phyloP scores from a whole-genome alignment of 1,140 invertebrate species.

The Cardiocondyla obscurior region DNA sequence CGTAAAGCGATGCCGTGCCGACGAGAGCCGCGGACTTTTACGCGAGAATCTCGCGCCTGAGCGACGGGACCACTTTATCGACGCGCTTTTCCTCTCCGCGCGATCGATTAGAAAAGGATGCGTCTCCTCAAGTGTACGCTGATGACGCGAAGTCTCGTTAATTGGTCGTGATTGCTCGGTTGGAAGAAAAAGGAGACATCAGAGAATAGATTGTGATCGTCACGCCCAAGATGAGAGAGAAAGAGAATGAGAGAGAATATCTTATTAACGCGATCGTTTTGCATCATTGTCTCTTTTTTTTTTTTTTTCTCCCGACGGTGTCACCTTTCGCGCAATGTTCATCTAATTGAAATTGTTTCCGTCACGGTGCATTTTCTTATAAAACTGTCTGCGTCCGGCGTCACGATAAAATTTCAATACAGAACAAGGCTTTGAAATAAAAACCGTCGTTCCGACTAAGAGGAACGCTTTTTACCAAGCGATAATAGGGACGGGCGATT shows the following conservation, averaged over 20 bases:
- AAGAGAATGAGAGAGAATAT: not conserved
- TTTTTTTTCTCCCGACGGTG: not conserved
- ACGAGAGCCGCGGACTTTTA: conserved; percentile 35
- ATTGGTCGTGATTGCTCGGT: conserved; percentile 44
- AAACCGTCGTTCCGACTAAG: not conserved
- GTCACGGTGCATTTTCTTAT: conserved; percentile 44
- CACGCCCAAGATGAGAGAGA: conserved; percentile 1
- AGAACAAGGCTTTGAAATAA: conserved; percentile 16
- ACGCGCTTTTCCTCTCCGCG: conserved; percentile 10
- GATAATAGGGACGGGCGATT: conserved; percentile 30
- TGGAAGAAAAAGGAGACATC: not conserved
- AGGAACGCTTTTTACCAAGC: not conserved
- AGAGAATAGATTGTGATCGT: conserved; percentile 7
- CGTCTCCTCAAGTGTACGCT: not conserved
- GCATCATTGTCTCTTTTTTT: conserved; percentile 15
- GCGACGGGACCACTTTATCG: conserved; percentile 16
- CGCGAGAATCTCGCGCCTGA: not conserved
- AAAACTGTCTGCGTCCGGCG: conserved; percentile 31
- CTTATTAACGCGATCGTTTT: conserved; percentile 46
- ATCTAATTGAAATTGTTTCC: conserved; percentile 41
- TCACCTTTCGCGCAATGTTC: conserved; percentile 4
- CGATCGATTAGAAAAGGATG: conserved; percentile 55
- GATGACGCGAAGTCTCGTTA: conserved; percentile 45
- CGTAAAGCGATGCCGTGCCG: conserved; percentile 55
- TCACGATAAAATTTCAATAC: conserved; percentile 43